Base-by-base conservation (phyloP, 1,140 invertebrate species). In the Nasonia vitripennis region DNA sequence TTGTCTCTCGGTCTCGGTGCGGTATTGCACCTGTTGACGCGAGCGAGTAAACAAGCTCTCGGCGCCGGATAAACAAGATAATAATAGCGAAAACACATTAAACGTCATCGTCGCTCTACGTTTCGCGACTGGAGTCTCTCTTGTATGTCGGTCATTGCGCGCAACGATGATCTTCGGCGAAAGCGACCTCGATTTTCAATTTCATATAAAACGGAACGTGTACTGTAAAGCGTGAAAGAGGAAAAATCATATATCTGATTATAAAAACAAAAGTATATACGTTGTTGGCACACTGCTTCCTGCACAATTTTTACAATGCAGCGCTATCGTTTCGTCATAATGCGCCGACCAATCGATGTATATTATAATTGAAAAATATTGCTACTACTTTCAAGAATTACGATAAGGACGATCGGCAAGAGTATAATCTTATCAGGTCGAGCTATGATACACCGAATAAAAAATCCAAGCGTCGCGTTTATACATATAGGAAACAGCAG, bases 171-270 rank as follows among this genome's bases (percentile, higher is more conserved):
- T 23, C 34, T 82, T 78, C 11, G n/a, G 45, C 11, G 73, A 86
- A 82, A 77, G 51, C 51, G 75, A 83, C 75, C 80, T 82, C 73
- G 55, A 78, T 86, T 77, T 85, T 85, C 34, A 62, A 67, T 85
- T 80, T 74, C 17, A 55, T 62, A 78, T 37, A 73, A 17, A 37
- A 7, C 37, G 34, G 2, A 9, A 20, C 17, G 20, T 27, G 1
- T 27, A 2, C 20, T 7, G 55, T 5, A 37, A 4, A 37, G 34
- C 34, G 4, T 37, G 17, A 62, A n/a, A 62, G 17, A 51, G 14
- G 12, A 51, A 51, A 51, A 51, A n/a, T 62, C 5, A n/a, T 62
- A n/a, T 62, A n/a, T 62, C 55, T 62, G 55, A 62, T 62, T n/a
- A 17, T 0, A 17, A 62, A 62, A 5, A 62, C 17, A 62, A 62